Evolutionary conservation across 2,113 vertebrate genomes (phyloP).

Genomic region (Dasyornis broadbenti): DNA sequence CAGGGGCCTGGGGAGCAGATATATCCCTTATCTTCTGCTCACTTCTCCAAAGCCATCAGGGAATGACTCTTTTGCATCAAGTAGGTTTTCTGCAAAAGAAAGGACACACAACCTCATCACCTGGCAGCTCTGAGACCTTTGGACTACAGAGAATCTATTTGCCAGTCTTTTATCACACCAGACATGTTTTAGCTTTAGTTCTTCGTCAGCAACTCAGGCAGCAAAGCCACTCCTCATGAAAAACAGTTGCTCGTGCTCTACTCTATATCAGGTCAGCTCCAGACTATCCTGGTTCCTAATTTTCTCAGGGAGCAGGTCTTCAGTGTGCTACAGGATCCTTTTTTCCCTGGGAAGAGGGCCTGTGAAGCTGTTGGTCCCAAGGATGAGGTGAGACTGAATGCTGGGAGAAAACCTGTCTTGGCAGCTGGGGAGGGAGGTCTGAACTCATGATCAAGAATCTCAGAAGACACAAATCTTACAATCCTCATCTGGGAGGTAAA

Average conservation of each 20-base stretch:
- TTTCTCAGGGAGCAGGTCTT: not conserved
- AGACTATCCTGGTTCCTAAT: not conserved
- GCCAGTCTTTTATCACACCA: not conserved
- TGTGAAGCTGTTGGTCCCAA: not conserved
- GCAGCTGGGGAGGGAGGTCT: not conserved
- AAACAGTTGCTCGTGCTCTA: not conserved
- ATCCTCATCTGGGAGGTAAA: not conserved
- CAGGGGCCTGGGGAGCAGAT: not conserved
- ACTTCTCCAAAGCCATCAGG: accelerated
- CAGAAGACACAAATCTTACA: not conserved
- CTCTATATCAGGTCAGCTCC: not conserved
- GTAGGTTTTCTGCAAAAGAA: not conserved
- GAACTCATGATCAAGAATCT: not conserved
- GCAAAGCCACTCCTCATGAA: not conserved
- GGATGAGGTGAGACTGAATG: not conserved
- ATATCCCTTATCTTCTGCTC: not conserved
- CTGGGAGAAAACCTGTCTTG: not conserved
- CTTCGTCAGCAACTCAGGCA: not conserved
- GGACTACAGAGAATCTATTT: not conserved
- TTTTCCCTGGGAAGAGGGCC: not conserved
- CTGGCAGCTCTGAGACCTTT: not conserved
- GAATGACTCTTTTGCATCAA: not conserved
- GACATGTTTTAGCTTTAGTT: not conserved
- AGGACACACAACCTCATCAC: not conserved
- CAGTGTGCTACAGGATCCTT: not conserved